Evolutionary conservation across 2,888 invertebrate genomes (phyloP), one percentile per base, ranked within the genome.

Genomic region (Odontocerum albicorne): DNA sequence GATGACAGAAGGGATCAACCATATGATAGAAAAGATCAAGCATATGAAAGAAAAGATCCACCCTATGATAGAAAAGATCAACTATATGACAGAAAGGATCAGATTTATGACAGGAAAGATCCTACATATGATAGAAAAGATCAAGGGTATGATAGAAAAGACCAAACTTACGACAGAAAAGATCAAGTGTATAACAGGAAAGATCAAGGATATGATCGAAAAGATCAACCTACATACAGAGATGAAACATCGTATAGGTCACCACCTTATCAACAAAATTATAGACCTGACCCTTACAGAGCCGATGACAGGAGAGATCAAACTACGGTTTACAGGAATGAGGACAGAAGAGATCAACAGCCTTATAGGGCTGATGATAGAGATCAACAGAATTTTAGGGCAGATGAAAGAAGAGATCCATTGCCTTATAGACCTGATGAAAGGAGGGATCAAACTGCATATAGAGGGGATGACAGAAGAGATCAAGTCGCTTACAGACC

Each of bases 381-480:
- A 27, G 27, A 27, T 27, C 6, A 8, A 27, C 6, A 27, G 8
- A 27, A 27, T 16, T 38, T 16, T 16, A 38, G 40, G 21, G 4
- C 40, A 20, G 40, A 35, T 12, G 46, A 46, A 6, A 46, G 35
- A 35, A 46, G 32, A 35, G 46, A 46, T 7, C 16, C 16, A 19
- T n/a, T 2, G 8, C 13, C 21, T n/a, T 47, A 47, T 38, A 50
- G 22, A 21, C 13, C 21, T 20, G 50, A 50, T 4, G 50, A 50
- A 6, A 42, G 42, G 21, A 10, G 43, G 13, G 43, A 43, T 13
- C n/a, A 46, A 32, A 12, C n/a, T 6, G 17, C 49, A n/a, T 47
- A 38, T 22, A 50, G 22, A 20, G 13, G 21, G 7, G 50, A 42
- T n/a, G 50, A 50, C 4, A 50, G 50, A 35, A 22, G 15, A 13